Evolutionary conservation across 2,888 invertebrate species (phyloP).

Genomic region (Nemapogon koenigi): DNA sequence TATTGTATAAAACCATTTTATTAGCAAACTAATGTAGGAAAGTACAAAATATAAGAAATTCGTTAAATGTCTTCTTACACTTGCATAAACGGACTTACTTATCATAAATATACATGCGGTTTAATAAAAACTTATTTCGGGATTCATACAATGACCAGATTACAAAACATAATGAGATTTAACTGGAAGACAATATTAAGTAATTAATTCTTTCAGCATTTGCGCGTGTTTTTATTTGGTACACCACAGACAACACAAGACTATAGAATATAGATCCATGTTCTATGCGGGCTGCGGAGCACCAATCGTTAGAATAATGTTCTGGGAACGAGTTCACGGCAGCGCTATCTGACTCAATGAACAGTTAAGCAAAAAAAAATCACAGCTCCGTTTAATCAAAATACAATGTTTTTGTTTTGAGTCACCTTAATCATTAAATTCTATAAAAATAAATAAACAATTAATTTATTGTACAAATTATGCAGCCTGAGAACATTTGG

Average conservation of each 20-base stretch:
- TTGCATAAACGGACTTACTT: constrained; percentile 3
- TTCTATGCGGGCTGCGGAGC: too few relatives aligned
- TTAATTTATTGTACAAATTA: constrained; percentile 53
- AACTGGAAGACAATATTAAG: too few relatives aligned
- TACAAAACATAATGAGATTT: background rate
- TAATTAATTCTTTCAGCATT: too few relatives aligned
- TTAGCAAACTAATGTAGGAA: constrained; percentile 64
- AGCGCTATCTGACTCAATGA: too few relatives aligned
- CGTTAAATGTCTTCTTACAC: constrained; percentile 27
- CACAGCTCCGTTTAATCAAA: constrained; percentile 64
- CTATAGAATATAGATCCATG: too few relatives aligned
- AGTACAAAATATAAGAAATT: constrained; percentile 62
- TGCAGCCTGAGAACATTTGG: constrained; percentile 29
- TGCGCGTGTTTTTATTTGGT: too few relatives aligned
- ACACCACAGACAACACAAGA: too few relatives aligned
- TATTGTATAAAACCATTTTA: constrained; percentile 49
- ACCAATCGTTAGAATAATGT: too few relatives aligned
- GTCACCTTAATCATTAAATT: constrained; percentile 42
- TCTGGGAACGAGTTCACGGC: too few relatives aligned
- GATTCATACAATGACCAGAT: constrained; percentile 3
- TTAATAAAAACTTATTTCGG: too few relatives aligned
- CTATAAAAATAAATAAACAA: constrained; percentile 57
- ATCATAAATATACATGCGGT: background rate
- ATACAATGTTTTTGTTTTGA: constrained; percentile 51
- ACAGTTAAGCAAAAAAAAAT: constrained; percentile 59